Evolutionary conservation across 2,888 invertebrate species (phyloP).

Genomic region (Agonopterix heracliana): DNA sequence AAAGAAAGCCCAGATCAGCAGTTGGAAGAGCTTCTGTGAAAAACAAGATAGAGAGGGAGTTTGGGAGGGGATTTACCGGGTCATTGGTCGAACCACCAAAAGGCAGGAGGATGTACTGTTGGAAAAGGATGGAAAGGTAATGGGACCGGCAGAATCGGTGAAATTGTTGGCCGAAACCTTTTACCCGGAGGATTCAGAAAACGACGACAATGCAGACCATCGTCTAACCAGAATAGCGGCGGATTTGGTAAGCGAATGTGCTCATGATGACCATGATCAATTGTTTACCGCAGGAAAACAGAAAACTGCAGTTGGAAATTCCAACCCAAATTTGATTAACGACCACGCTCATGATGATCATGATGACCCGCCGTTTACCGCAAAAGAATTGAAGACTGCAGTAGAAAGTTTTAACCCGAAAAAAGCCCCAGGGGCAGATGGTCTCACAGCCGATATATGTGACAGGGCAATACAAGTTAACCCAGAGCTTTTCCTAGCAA

Average conservation of each 20-base stretch:
- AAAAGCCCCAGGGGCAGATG: conserved; percentile 19
- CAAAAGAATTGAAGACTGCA: background rate
- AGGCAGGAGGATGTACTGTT: background rate
- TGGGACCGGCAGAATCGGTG: background rate
- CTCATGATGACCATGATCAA: no score
- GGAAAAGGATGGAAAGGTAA: no score
- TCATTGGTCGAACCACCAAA: background rate
- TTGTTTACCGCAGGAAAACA: no score
- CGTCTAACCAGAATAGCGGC: background rate
- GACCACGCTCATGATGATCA: background rate
- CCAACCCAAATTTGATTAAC: background rate
- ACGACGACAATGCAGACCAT: no score
- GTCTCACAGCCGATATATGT: conserved; percentile 18
- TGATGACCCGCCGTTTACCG: conserved; percentile 14
- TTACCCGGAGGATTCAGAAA: background rate
- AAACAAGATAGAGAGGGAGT: background rate
- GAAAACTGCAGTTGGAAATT: no score
- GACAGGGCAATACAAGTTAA: conserved; percentile 6
- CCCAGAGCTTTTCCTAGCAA: background rate
- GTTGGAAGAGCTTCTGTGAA: background rate
- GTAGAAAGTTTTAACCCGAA: background rate
- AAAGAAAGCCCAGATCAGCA: no score
- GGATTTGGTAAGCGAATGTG: background rate
- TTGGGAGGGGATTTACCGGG: background rate
- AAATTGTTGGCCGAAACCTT: background rate